Percentiles rank a stretch among this genome's conserved stretches.
phyloP scores from a whole-genome alignment of 2,113 vertebrate genomes.

The Solenodon paradoxus region DNA sequence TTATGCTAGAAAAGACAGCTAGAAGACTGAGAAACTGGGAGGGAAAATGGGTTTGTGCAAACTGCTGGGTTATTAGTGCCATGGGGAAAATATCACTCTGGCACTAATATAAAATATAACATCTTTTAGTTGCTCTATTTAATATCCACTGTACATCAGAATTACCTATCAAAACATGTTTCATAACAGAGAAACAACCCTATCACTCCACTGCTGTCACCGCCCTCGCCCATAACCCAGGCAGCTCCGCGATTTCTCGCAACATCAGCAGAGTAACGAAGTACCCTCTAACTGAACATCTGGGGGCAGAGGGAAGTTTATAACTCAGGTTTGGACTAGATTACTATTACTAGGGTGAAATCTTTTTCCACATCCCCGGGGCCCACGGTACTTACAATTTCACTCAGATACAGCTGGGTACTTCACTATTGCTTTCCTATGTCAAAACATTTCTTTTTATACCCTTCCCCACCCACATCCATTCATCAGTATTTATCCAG shows the following conservation, averaged over 20 bases:
- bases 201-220: background rate
- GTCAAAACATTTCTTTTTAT: background rate
- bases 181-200: conserved; percentile 42
- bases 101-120: conserved; percentile 65
- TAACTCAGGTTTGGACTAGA: background rate
- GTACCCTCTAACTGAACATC: conserved; percentile 4
- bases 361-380: background rate
- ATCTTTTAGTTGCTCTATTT: conserved; percentile 60
- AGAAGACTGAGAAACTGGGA: background rate
- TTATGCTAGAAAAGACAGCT: background rate
- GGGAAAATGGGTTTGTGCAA: conserved; percentile 15
- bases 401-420: background rate
- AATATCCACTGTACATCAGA: conserved; percentile 42
- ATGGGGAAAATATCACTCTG: conserved; percentile 41
- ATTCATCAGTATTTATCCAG: conserved; percentile 29
- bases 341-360: background rate
- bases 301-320: conserved; percentile 36
- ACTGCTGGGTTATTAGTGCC: conserved; percentile 33
- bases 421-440: conserved; percentile 33
- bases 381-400: background rate
- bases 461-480: background rate
- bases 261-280: conserved; percentile 35
- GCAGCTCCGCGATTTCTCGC: background rate
- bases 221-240: background rate
- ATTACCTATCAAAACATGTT: conserved; percentile 39